Percentiles rank a stretch among this genome's conserved stretches.
These are phyloP conservation scores for Drosophila mulleri DNA, from an alignment of 2,888 invertebrate species.

Conservation along the genomic window DNA sequence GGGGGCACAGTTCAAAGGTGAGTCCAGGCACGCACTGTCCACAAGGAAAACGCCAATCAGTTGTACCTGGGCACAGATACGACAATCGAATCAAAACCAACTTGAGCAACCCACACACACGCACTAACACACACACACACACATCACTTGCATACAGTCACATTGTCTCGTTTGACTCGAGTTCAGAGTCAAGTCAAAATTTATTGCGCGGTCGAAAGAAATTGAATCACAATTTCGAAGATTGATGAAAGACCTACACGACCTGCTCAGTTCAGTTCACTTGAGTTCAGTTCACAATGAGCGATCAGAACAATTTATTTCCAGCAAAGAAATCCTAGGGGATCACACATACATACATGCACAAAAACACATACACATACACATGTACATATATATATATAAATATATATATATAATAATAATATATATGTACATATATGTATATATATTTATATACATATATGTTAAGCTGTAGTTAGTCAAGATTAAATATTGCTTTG, in stretches of 20 bases:
- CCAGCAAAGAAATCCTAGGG: background rate
- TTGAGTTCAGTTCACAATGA: background rate
- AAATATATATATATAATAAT: too few species aligned
- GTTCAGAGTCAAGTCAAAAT: constrained; percentile 50
- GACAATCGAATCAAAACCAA: background rate
- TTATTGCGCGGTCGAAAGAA: constrained; percentile 53
- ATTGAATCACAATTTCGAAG: constrained; percentile 46
- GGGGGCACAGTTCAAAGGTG: constrained; percentile 25
- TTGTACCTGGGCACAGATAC: constrained; percentile 38
- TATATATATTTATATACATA: background rate
- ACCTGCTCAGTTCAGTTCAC: background rate
- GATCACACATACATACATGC: background rate
- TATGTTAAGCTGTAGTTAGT: background rate
- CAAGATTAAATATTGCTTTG: background rate
- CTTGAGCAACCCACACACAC: background rate
- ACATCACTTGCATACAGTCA: background rate
- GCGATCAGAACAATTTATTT: background rate
- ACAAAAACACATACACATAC: too few species aligned
- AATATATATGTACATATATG: too few species aligned
- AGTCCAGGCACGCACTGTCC: constrained; percentile 4
- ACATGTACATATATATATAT: too few species aligned
- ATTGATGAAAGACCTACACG: constrained; percentile 16
- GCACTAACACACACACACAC: background rate
- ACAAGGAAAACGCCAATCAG: constrained; percentile 33
- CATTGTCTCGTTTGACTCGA: constrained; percentile 24